A percentile compares a stretch with the other conserved stretches of the same genome.
These are phyloP conservation scores for Panulirus ornatus DNA, from an alignment of 1,140 invertebrate species.

Conservation along the genomic window DNA sequence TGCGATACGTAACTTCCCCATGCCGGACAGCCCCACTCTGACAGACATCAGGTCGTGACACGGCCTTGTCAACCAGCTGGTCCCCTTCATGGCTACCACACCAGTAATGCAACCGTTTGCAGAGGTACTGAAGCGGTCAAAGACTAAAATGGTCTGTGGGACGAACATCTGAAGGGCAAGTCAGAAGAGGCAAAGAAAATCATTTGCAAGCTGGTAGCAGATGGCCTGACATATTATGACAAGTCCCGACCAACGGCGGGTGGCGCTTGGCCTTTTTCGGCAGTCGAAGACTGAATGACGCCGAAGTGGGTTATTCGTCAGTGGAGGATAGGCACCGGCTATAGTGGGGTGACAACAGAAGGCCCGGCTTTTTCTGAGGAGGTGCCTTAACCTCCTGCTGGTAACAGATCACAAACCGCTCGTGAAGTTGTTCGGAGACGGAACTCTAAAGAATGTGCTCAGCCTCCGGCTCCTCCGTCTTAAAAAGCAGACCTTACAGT, in stretches of 20 bases:
- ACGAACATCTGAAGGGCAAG: no score
- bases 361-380: neutral
- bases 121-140: constrained; percentile 10
- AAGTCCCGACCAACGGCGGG: no score
- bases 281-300: no score
- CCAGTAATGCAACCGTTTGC: neutral
- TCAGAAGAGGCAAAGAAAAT: neutral
- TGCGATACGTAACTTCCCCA: neutral
- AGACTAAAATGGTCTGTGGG: no score
- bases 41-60: neutral
- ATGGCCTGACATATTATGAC: neutral
- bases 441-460: neutral
- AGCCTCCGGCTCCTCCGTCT: no score
- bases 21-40: neutral
- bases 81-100: neutral
- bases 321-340: neutral
- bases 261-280: neutral
- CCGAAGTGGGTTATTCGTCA: neutral
- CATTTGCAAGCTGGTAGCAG: neutral
- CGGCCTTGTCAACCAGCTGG: constrained; percentile 20
- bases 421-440: neutral
- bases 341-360: neutral
- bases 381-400: neutral
- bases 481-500: no score
- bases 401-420: neutral